phyloP scores from a whole-genome alignment of 2,113 vertebrate species.

The Tachycineta bicolor region DNA sequence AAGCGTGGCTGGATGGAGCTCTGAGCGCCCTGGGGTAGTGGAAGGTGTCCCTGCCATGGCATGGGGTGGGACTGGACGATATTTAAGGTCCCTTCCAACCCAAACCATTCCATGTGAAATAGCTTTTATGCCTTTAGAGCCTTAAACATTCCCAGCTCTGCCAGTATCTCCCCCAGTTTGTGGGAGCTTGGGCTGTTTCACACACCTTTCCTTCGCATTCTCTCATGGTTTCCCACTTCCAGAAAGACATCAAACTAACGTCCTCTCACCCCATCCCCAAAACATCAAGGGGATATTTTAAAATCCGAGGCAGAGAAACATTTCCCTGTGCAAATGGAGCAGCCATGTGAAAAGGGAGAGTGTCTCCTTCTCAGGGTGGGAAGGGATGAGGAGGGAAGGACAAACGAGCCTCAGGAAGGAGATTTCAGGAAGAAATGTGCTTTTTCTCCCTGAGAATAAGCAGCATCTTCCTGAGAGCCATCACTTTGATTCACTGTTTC shows the following conservation, averaged over 20 bases:
- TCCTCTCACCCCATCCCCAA: neutral
- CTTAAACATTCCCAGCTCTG: neutral
- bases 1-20: neutral
- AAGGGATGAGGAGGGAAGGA: neutral
- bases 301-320: neutral
- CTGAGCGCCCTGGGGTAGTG: neutral
- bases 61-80: neutral
- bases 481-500: slow-evolving; percentile 56
- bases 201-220: neutral
- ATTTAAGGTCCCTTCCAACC: neutral
- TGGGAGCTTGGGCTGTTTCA: neutral
- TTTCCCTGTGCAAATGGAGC: neutral
- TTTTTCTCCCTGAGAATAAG: slow-evolving; percentile 21
- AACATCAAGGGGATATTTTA: slow-evolving; percentile 2
- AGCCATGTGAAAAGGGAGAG: neutral
- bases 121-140: neutral
- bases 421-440: neutral
- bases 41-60: neutral
- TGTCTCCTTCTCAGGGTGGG: neutral
- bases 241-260: neutral
- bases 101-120: neutral
- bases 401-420: neutral
- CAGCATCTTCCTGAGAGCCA: slow-evolving; percentile 54
- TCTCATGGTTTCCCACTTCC: neutral
- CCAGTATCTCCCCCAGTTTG: neutral